phyloP scores from a whole-genome alignment of 2,888 invertebrate genomes.

The Drosophila algonquin region DNA sequence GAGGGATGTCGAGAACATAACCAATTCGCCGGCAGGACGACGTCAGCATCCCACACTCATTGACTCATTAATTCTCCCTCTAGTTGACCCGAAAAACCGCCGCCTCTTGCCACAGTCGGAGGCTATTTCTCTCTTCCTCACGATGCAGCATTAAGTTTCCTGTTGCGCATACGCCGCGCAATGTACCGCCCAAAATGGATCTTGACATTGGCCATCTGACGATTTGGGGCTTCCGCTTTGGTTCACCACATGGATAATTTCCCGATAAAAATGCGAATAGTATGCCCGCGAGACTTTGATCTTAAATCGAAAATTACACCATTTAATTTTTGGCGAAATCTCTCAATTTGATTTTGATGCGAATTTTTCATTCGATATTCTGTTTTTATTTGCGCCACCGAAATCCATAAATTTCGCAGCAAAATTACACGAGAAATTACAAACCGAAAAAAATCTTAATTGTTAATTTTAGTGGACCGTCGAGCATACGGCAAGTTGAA shows the following conservation, averaged over 20 bases:
- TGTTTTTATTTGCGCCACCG: slow-evolving; percentile 14
- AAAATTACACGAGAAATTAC: slow-evolving; percentile 16
- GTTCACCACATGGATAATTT: slow-evolving; percentile 63
- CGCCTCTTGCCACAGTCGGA: background rate
- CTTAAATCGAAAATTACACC: slow-evolving; percentile 42
- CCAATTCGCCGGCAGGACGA: slow-evolving; percentile 25
- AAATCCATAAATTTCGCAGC: slow-evolving; percentile 13
- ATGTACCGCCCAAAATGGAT: slow-evolving; percentile 38
- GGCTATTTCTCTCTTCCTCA: background rate
- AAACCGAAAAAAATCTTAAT: slow-evolving; percentile 44
- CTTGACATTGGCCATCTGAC: slow-evolving; percentile 13
- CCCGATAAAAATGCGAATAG: slow-evolving; percentile 68
- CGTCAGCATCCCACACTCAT: slow-evolving; percentile 46
- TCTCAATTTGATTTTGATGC: slow-evolving; percentile 8
- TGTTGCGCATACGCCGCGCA: slow-evolving; percentile 60
- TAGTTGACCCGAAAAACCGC: background rate
- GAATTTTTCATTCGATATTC: slow-evolving; percentile 21
- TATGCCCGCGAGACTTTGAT: slow-evolving; percentile 51
- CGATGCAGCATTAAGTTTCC: slow-evolving; percentile 44
- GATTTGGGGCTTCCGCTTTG: slow-evolving; percentile 55
- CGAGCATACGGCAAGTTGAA: background rate
- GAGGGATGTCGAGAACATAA: slow-evolving; percentile 17
- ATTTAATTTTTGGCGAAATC: background rate
- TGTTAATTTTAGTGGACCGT: slow-evolving; percentile 32
- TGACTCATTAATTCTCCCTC: slow-evolving; percentile 37